Evolutionary conservation across 1,140 invertebrate species (phyloP).

Genomic region (Microplitis demolitor): DNA sequence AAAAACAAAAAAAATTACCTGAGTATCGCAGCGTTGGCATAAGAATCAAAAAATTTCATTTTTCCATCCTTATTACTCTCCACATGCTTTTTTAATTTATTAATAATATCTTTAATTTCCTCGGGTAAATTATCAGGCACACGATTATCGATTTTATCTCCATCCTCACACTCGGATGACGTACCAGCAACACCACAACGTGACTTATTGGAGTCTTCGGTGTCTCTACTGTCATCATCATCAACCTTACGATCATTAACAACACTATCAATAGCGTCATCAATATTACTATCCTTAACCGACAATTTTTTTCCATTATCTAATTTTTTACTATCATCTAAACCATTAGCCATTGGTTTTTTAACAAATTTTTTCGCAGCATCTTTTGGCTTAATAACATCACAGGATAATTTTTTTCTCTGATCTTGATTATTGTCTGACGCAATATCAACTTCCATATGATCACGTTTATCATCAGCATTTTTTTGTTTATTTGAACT

Average conservation of each 20-base stretch:
- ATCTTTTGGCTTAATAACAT: conserved; percentile 19
- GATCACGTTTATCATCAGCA: conserved; percentile 20
- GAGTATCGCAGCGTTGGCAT: conserved; percentile 68
- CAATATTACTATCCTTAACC: conserved; percentile 48
- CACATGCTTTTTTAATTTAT: conserved; percentile 65
- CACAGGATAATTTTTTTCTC: conserved; percentile 31
- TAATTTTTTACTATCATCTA: conserved; percentile 43
- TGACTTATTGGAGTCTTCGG: conserved; percentile 55
- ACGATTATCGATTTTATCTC: conserved; percentile 57
- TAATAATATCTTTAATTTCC: conserved; percentile 64
- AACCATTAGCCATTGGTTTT: conserved; percentile 45
- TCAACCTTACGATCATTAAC: conserved; percentile 59
- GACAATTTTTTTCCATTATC: conserved; percentile 44
- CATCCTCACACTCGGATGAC: conserved; percentile 54
- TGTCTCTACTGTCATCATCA: conserved; percentile 57
- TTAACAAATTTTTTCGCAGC: conserved; percentile 54
- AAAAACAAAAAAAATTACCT: conserved; percentile 56
- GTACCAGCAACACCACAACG: conserved; percentile 40
- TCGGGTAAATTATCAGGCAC: conserved; percentile 66
- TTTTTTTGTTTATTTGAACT: conserved; percentile 15
- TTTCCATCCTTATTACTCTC: conserved; percentile 65
- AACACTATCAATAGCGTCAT: conserved; percentile 66
- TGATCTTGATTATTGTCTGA: conserved; percentile 32
- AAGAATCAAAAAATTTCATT: conserved; percentile 68
- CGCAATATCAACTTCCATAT: conserved; percentile 46